Base-by-base conservation (phyloP, 2,113 vertebrate genomes). In the Nothocercus nigrocapillus region DNA sequence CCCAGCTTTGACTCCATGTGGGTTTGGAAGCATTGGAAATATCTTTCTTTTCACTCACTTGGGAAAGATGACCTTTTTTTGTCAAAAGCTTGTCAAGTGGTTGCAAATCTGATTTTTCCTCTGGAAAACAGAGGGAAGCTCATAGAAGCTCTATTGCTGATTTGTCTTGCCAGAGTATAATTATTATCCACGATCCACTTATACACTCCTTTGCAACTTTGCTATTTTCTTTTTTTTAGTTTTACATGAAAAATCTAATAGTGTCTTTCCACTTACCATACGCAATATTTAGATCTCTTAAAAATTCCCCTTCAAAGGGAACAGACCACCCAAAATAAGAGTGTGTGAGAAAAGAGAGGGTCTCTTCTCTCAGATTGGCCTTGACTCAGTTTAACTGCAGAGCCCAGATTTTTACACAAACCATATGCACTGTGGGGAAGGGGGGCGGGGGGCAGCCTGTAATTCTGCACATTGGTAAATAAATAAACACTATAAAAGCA, bases 361-460 rank as follows among this genome's bases (percentile, higher is more conserved):
- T 30, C 2, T 81, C 82, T 70, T 24, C 47, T 82, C 54, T 92
- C 79, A 77, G 83, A 79, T 4, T 96, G 96, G 88, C 96, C 93
- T 97, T 96, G 94, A 87, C 93, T 96, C 93, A 92, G 83, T 88
- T 95, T 86, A 84, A 76, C 83, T 82, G 70, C 88, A 34, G 80
- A 89, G 67, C 20, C 66, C 63, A 61, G 63, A 54, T 81, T 87
- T 94, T 61, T 70, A 86, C 90, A 68, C 7, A 92, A 95, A 56
- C 21, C 40, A 28, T 70, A 58, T 45, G 73, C 47, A 36, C 89
- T 82, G 89, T 53, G 56, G 30, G 68, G 42, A 74, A 45, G 9
- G 36, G 36, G 24, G 77, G 47, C 15, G 14, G 2, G 15, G 24
- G 27, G 6, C 53, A 82, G 44, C 32, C 32, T 72, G 49, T 82